Conservation (phyloP, 2,797 vertebrate genomes). For the Aselliscus stoliczkanus region DNA sequence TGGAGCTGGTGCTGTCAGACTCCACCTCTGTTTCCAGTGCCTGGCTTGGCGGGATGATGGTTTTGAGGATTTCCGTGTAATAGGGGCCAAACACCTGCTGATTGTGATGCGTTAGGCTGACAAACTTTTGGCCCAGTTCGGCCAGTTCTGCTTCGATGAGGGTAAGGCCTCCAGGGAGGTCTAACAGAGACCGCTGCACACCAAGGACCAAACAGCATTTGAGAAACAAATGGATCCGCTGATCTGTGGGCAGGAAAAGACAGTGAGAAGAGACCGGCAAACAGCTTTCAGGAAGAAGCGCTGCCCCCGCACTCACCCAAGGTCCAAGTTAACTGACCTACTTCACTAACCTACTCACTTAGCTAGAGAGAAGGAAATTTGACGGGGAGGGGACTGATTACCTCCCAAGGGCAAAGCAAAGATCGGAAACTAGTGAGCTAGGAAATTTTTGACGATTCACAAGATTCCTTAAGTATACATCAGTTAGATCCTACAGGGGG, state of each 20-base stretch:
- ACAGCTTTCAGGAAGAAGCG: neutral
- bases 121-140: constrained; percentile 79
- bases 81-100: constrained; percentile 83
- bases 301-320: too few species aligned
- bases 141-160: constrained; percentile 81
- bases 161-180: constrained; percentile 78
- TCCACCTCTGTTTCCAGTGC: constrained; percentile 59
- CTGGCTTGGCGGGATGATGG: constrained; percentile 73
- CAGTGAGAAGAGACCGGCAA: neutral
- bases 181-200: constrained; percentile 72
- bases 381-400: too few species aligned
- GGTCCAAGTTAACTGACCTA: neutral
- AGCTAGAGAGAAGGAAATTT: neutral
- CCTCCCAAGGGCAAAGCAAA: neutral
- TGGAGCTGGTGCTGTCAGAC: constrained; percentile 44
- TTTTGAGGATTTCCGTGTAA: constrained; percentile 80
- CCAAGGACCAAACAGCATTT: constrained; percentile 77
- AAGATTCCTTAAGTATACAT: neutral
- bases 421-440: neutral
- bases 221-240: constrained; percentile 81
- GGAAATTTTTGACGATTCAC: neutral
- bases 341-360: neutral
- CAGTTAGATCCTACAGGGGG: neutral
- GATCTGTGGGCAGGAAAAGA: constrained; percentile 72
- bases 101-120: constrained; percentile 79